A percentile compares a stretch with the other conserved stretches of the same genome.
These are phyloP conservation scores for Regulus satrapa DNA, from an alignment of 2,113 vertebrate genomes.

Conservation along the genomic window DNA sequence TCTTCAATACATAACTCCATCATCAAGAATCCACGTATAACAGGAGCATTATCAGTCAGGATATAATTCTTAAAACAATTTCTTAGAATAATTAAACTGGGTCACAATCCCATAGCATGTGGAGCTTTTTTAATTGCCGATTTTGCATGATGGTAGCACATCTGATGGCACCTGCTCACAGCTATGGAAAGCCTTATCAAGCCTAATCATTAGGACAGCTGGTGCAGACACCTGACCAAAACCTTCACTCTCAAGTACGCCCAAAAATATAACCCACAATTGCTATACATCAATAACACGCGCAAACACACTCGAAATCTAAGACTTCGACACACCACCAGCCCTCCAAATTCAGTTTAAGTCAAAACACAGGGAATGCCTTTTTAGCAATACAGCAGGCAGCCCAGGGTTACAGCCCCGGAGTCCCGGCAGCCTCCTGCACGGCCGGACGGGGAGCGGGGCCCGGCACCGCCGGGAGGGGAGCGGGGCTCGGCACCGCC, in stretches of 20 bases:
- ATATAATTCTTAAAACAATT: too few species aligned
- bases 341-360: too few species aligned
- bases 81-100: neutral
- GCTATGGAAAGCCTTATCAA: neutral
- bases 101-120: rapidly evolving
- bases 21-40: neutral
- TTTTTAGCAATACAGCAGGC: rapidly evolving
- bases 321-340: neutral
- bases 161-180: neutral
- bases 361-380: rapidly evolving
- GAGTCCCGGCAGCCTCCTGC: rapidly evolving
- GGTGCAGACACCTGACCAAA: neutral
- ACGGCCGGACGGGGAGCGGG: too few species aligned
- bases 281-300: rapidly evolving
- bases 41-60: rapidly evolving
- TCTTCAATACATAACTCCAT: rapidly evolving
- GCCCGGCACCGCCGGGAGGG: too few species aligned
- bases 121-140: neutral
- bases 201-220: neutral
- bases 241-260: rapidly evolving
- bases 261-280: neutral
- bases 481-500: too few species aligned
- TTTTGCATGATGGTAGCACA: rapidly evolving
- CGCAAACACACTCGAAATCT: rapidly evolving
- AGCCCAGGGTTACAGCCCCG: neutral